Evolutionary conservation across 2,113 vertebrate species (phyloP).

Genomic region (Chionodraco myersi): DNA sequence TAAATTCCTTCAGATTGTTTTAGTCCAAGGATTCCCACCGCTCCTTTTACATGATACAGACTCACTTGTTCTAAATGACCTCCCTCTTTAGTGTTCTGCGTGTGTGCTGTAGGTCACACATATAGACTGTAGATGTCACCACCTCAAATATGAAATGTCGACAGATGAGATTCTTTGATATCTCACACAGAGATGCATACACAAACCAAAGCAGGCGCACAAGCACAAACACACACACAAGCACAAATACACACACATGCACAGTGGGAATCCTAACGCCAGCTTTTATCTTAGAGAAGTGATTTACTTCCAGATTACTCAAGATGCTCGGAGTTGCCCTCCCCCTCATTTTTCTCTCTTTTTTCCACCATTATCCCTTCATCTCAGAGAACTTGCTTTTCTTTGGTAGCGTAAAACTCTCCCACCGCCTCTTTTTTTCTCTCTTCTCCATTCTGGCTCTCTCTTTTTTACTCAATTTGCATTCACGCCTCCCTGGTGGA

Average conservation of each 20-base stretch:
- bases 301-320: conserved; percentile 67
- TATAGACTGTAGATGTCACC: conserved; percentile 21
- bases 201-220: neutral
- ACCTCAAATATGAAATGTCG: conserved; percentile 34
- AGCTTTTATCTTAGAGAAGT: conserved; percentile 59
- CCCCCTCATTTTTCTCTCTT: conserved; percentile 49
- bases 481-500: conserved; percentile 62
- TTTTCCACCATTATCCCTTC: conserved; percentile 59
- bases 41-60: neutral
- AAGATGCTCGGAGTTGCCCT: conserved; percentile 56
- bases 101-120: neutral
- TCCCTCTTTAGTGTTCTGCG: neutral
- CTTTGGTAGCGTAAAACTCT: conserved; percentile 57
- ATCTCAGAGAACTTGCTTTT: conserved; percentile 53
- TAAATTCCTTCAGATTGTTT: conserved; percentile 3
- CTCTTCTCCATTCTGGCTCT: conserved; percentile 36
- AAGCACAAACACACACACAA: neutral
- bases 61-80: neutral
- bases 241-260: neutral
- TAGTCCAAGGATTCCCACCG: neutral
- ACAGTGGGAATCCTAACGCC: conserved; percentile 48
- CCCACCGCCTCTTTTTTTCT: conserved; percentile 9
- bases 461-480: conserved; percentile 59
- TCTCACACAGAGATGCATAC: conserved; percentile 11
- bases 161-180: conserved; percentile 25